Evolutionary conservation across 2,113 vertebrate genomes (phyloP).

Genomic region (Nesoenas mayeri): DNA sequence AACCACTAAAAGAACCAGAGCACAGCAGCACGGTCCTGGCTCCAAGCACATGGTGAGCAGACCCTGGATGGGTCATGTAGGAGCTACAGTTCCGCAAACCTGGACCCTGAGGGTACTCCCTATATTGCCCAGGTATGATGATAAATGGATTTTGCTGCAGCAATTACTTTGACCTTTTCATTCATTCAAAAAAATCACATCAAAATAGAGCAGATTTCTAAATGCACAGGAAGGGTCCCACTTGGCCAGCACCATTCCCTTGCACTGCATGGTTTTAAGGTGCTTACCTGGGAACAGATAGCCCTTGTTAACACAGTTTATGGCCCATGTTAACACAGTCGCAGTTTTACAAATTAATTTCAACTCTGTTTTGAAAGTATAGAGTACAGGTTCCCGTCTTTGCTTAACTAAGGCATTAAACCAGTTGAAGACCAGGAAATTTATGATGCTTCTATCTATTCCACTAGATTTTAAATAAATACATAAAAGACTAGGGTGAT

Average conservation of each 20-base stretch:
- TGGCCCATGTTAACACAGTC: not conserved
- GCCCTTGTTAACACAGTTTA: not conserved
- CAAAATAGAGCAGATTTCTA: not conserved
- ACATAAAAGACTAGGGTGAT: not conserved
- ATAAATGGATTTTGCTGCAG: not conserved
- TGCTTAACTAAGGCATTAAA: not conserved
- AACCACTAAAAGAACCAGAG: not conserved
- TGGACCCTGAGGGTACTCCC: not conserved
- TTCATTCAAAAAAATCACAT: not conserved
- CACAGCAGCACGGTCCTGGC: not conserved
- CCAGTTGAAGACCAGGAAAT: not conserved
- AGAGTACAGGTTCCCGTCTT: not conserved
- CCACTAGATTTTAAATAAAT: not conserved
- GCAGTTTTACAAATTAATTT: not conserved
- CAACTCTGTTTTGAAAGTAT: not conserved
- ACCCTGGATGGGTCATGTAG: too few species aligned
- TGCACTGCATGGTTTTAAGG: not conserved
- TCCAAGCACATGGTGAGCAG: not conserved
- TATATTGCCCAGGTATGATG: not conserved
- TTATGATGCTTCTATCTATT: not conserved
- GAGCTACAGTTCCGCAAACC: not conserved
- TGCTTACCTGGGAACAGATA: not conserved
- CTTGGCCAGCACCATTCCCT: not conserved
- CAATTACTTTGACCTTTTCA: not conserved
- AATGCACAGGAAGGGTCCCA: not conserved